Evolutionary conservation across 2,797 vertebrate species (phyloP).

Genomic region (Ciconia nigra): DNA sequence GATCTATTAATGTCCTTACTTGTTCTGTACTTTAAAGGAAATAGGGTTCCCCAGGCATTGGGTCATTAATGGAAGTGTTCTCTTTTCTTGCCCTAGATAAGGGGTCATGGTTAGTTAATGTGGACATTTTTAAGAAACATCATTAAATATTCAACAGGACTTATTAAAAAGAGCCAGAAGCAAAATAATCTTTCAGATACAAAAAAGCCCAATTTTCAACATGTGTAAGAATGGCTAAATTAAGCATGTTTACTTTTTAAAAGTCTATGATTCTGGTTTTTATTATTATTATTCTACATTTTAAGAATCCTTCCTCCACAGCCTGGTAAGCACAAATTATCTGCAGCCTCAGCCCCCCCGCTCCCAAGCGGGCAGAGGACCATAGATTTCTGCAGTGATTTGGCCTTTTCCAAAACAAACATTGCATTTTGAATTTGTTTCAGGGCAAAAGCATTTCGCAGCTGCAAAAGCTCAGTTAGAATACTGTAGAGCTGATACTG

Average conservation of each 20-base stretch:
- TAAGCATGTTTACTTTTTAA: neutral
- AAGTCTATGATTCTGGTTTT: neutral
- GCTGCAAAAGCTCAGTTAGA: neutral
- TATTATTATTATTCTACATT: neutral
- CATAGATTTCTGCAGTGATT: neutral
- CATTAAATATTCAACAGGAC: neutral
- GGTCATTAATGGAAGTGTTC: neutral
- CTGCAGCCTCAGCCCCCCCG: neutral
- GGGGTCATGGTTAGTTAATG: neutral
- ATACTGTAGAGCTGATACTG: neutral
- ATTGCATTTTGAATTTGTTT: neutral
- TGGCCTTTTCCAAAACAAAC: neutral
- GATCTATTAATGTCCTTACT: constrained; percentile 2
- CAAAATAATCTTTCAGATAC: neutral
- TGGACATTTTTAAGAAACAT: neutral
- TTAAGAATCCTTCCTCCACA: neutral
- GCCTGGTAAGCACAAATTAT: neutral
- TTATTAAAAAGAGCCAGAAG: neutral
- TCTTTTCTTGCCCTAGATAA: constrained; percentile 29
- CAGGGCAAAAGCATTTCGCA: neutral
- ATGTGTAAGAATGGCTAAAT: neutral
- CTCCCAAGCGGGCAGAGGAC: neutral
- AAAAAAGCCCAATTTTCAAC: neutral
- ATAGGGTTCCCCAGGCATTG: neutral
- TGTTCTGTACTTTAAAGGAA: neutral